Conservation (phyloP, 2,797 vertebrate genomes). For the Molossus alvarezi region DNA sequence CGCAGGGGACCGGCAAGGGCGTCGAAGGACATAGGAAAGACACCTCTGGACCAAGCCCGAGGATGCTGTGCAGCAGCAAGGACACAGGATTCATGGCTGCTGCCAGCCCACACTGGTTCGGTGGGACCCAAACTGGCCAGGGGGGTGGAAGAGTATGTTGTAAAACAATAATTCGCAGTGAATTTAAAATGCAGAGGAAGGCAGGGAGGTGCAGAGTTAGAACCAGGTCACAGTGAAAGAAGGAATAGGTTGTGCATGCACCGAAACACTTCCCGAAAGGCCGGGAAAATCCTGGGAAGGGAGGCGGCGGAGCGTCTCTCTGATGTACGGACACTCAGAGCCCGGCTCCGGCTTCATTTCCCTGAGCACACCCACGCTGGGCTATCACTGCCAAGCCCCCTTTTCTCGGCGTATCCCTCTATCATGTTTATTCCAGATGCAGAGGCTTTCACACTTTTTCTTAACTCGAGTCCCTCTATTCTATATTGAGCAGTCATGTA, state of each 20-base stretch:
- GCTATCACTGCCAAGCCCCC: neutral
- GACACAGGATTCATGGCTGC: fast-evolving
- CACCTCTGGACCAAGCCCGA: neutral
- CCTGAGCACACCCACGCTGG: neutral
- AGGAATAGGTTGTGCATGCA: neutral
- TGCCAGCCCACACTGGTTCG: neutral
- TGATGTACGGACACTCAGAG: neutral
- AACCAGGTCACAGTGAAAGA: neutral
- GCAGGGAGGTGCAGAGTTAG: neutral
- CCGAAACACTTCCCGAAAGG: neutral
- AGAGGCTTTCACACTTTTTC: neutral
- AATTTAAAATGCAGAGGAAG: constrained; percentile 47
- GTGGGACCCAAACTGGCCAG: neutral
- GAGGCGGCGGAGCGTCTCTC: neutral
- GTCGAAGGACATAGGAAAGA: neutral
- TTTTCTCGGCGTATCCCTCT: neutral
- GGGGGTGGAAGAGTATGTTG: neutral
- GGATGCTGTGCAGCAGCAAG: fast-evolving
- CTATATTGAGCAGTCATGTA: neutral
- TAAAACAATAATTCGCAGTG: neutral
- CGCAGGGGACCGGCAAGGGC: neutral
- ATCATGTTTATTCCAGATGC: neutral
- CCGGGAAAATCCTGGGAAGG: neutral
- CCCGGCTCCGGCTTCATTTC: constrained; percentile 8
- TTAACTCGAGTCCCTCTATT: constrained; percentile 12